Evolutionary conservation across 2,113 vertebrate genomes (phyloP), one percentile per base, ranked within the genome.

Genomic region (Aramus guarauna): DNA sequence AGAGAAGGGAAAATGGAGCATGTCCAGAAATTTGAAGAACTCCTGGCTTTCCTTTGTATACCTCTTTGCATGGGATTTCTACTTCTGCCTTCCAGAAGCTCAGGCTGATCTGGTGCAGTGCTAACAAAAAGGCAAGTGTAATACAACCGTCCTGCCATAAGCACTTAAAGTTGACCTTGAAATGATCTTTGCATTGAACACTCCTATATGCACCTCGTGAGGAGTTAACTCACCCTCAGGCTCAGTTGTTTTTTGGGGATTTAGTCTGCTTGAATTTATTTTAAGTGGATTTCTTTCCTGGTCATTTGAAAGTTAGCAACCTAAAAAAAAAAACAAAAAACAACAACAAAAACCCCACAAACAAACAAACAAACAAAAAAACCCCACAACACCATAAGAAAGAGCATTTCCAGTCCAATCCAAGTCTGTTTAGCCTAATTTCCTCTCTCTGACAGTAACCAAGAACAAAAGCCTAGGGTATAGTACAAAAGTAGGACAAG

Each of bases 401-500:
- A 30, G n/a, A 63, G 9, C 5, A 64, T 68, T 96, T 94, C 32
- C n/a, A 73, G 39, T 80, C 34, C 22, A 74, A 15, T 69, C 12
- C 19, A 87, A 64, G 56, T 64, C 43, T 85, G 15, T 66, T 88
- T 69, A 53, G 50, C 55, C 41, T 83, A 24, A 66, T 85, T 90
- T 83, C 48, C 32, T 79, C 43, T 85, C n/a, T 92, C n/a, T 59
- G 30, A 32, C 8, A 58, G 23, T 77, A 88, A 83, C 58, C 27
- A 92, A 77, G 72, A 86, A 17, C 24, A 83, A 83, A 88, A 92
- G 22, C 50, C 45, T 83, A 29, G 30, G 18, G 15, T 94, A 47
- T 18, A 88, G 45, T 50, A 66, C 34, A 74, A 53, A 96, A 83
- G 50, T 74, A 91, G 71, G 59, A 50, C 85, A 94, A 91, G 36